Base-by-base conservation (phyloP, 2,888 invertebrate genomes). In the Ormyrus labotus region DNA sequence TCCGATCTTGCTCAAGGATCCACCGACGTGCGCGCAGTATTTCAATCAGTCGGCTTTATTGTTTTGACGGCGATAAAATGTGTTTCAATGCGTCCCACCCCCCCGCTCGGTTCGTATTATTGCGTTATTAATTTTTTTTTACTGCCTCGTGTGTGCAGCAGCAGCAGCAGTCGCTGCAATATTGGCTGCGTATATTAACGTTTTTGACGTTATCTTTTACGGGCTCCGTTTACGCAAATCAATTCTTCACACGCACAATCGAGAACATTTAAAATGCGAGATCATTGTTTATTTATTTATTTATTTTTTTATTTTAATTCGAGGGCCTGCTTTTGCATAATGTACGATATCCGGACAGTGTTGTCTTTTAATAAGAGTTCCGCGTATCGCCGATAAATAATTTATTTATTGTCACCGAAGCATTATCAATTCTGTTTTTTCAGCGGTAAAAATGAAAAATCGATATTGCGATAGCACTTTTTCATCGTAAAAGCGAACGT, bases 1-100 rank as follows among this genome's bases (percentile, higher is more conserved):
- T 13, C 11, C 11, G 34, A 13, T 13, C 47, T 6, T 10, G 7
- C 48, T 63, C 11, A n/a, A 74, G 55, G 75, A 76, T 76, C 58
- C 57, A 19, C 55, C 53, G 10, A 53, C 58, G 19, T 57, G 34
- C 60, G 13, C 47, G 73, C 63, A n/a, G 63, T 73, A 72, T 73
- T 79, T 79, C 78, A 73, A 79, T 73, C 78, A 53, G n/a, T 45
- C 9, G 5, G 50, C 53, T 79, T 79, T 79, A 73, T 79, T 69
- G 68, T 79, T 73, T 79, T 63, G 73, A 73, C 67, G 55, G 9
- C 63, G 73, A 73, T 73, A 67, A 73, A 79, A 73, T 48, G 72
- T 63, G 64, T 64, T 63, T 61, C 51, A 51, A 58, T 65, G 67
- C 50, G 67, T 53, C 19, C 19, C 67, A 19, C 34, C 71, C 47